These are phyloP conservation scores for Myrmecobius fasciatus DNA, from an alignment of 2,113 vertebrate genomes.

Conservation along the genomic window DNA sequence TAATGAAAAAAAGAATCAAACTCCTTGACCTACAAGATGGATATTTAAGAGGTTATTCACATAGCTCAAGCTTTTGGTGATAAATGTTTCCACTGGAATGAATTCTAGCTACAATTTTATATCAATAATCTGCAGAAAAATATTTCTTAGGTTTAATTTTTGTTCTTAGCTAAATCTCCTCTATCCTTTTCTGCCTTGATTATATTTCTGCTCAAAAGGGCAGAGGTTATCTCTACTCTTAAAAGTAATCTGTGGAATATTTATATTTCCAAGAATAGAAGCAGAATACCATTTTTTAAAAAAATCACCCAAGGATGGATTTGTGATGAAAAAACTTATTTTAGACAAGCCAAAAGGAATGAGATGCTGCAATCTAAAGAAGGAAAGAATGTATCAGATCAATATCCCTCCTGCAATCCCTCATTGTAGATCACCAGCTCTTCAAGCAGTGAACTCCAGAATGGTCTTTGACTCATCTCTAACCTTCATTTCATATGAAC, in stretches of 20 bases:
- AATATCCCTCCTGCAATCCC: neutral
- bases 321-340: neutral
- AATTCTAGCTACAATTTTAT: neutral
- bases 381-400: too few species aligned
- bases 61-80: neutral
- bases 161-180: neutral
- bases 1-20: neutral
- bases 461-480: neutral
- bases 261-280: slow-evolving; percentile 1
- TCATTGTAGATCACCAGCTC: neutral
- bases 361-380: too few species aligned
- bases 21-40: neutral
- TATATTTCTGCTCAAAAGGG: neutral
- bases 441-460: neutral
- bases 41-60: neutral
- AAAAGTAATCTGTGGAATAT: neutral
- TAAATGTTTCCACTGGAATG: neutral
- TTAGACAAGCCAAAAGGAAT: neutral
- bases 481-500: neutral
- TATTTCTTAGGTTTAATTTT: neutral
- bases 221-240: neutral
- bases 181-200: neutral
- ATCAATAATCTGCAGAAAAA: too few species aligned
- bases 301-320: neutral
- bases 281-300: neutral